Conservation (phyloP, 2,113 vertebrate genomes). For the Bagarius yarrelli region DNA sequence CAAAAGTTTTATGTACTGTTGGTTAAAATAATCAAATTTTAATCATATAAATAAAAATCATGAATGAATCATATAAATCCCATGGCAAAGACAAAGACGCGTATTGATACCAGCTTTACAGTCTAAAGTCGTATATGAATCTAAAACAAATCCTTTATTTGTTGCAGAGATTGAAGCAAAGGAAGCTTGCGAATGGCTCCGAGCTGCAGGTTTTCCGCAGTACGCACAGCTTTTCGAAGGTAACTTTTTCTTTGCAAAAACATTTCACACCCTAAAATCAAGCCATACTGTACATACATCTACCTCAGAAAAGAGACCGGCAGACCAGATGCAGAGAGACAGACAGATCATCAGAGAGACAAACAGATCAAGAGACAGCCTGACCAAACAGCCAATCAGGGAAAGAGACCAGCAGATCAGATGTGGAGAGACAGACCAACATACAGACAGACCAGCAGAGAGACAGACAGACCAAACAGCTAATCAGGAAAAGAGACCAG, state of each 20-base stretch:
- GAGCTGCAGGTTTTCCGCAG: slow-evolving; percentile 95
- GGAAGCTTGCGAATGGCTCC: slow-evolving; percentile 95
- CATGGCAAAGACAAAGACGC: not conserved
- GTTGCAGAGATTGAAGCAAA: slow-evolving; percentile 94
- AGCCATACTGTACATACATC: not conserved
- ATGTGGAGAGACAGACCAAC: too few relatives aligned
- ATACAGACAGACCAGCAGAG: too few relatives aligned
- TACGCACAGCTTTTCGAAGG: slow-evolving; percentile 97
- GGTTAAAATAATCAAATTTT: not conserved
- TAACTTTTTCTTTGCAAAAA: too few relatives aligned
- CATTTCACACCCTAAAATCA: slow-evolving; percentile 36
- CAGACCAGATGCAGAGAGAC: too few relatives aligned
- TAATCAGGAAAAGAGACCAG: too few relatives aligned
- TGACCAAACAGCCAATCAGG: too few relatives aligned
- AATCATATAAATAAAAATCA: not conserved
- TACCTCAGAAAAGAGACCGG: not conserved
- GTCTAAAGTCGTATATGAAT: not conserved
- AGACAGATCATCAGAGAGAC: too few relatives aligned
- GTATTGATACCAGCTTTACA: not conserved
- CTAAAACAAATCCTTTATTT: slow-evolving; percentile 41
- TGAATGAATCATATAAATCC: not conserved
- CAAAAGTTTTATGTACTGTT: not conserved
- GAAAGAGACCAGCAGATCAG: too few relatives aligned
- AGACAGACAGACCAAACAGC: too few relatives aligned
- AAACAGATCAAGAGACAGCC: too few relatives aligned